phyloP scores from a whole-genome alignment of 2,797 vertebrate species.

The Darevskia nairensis region DNA sequence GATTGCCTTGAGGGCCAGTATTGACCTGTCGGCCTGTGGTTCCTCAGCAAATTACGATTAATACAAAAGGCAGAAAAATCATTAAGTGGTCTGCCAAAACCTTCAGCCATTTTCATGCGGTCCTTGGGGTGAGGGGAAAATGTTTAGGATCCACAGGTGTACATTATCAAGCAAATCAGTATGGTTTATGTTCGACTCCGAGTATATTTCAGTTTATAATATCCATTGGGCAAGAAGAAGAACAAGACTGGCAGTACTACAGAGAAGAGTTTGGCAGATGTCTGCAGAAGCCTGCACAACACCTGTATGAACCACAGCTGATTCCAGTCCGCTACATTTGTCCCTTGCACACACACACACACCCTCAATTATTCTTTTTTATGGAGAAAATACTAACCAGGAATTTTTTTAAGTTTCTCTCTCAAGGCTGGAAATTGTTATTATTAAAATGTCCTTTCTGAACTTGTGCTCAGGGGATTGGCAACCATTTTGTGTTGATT shows the following conservation, averaged over 20 bases:
- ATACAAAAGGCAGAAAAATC: too few species aligned
- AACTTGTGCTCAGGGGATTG: neutral
- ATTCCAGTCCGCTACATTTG: constrained; percentile 14
- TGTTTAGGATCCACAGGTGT: neutral
- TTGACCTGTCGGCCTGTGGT: too few species aligned
- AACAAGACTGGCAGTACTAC: neutral
- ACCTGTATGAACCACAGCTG: neutral
- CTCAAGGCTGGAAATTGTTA: neutral
- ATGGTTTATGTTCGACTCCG: neutral
- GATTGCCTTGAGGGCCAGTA: too few species aligned
- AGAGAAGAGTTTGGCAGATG: neutral
- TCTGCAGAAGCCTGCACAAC: neutral
- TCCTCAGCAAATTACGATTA: too few species aligned
- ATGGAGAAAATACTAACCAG: constrained; percentile 9
- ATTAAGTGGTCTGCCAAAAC: too few species aligned
- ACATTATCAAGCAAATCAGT: neutral
- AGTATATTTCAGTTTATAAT: neutral
- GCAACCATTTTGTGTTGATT: constrained; percentile 20
- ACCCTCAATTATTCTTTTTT: neutral
- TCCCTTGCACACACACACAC: rapidly evolving
- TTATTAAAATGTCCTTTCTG: neutral
- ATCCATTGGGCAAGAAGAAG: constrained; percentile 6
- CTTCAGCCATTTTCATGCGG: too few species aligned
- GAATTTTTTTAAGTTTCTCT: constrained; percentile 2
- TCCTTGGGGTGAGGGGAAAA: too few species aligned